phyloP scores from a whole-genome alignment of 2,888 invertebrate genomes.

The Tenodera sinensis region DNA sequence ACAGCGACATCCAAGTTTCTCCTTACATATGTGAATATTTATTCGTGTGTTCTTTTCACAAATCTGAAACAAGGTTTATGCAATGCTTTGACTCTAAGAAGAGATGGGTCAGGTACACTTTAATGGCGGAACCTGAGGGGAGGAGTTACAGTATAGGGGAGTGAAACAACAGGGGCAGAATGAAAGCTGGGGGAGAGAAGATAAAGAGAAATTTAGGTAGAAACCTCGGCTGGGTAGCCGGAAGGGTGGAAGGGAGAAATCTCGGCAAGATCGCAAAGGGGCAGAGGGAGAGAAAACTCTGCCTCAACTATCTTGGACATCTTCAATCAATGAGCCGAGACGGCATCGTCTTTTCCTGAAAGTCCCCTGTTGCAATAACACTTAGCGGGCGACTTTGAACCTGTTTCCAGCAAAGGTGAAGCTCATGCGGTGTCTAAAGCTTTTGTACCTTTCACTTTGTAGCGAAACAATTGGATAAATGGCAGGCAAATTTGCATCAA shows the following conservation, averaged over 20 bases:
- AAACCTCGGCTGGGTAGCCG: neutral
- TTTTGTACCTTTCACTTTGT: neutral
- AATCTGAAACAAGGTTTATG: neutral
- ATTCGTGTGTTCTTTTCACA: neutral
- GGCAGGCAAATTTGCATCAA: neutral
- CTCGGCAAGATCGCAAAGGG: neutral
- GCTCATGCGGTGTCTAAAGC: neutral
- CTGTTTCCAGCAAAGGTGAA: neutral
- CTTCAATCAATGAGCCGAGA: neutral
- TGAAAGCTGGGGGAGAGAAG: constrained; percentile 27
- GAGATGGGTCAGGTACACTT: neutral
- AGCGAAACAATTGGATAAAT: neutral
- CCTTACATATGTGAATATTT: neutral
- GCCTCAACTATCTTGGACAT: neutral
- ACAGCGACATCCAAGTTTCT: too few relatives aligned
- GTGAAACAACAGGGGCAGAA: constrained; percentile 17
- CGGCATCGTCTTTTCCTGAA: neutral
- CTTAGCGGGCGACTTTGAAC: neutral
- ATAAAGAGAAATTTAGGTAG: neutral
- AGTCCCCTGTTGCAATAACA: neutral
- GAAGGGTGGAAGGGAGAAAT: neutral
- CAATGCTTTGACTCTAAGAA: neutral
- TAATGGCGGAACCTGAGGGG: neutral
- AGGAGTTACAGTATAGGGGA: neutral
- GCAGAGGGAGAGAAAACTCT: neutral